A percentile compares a stretch with the other conserved stretches of the same genome.
These are phyloP conservation scores for Desmophyllum pertusum DNA, from an alignment of 92 coral and sea anemone genomes.

Conservation along the genomic window DNA sequence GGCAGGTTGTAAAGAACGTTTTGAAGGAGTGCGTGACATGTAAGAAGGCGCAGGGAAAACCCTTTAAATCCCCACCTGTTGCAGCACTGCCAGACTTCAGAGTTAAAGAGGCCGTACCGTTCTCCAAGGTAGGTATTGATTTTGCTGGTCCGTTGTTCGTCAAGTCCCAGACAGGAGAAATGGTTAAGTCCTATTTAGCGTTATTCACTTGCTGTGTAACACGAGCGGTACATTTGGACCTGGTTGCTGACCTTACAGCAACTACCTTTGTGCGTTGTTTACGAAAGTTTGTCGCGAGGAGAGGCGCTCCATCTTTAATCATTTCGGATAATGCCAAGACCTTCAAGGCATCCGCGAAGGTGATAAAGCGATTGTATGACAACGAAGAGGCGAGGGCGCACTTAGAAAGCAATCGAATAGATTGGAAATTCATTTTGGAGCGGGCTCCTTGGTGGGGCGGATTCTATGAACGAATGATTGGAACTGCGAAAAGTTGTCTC, in stretches of 20 bases:
- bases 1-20: constrained; percentile 53
- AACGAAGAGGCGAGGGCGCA: constrained; percentile 35
- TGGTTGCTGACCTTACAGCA: constrained; percentile 27
- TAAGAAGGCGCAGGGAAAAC: constrained; percentile 32
- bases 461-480: constrained; percentile 24
- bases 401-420: constrained; percentile 25
- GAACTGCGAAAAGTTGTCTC: constrained; percentile 19
- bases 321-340: constrained; percentile 30
- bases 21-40: constrained; percentile 53
- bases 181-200: constrained; percentile 1
- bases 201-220: constrained; percentile 45
- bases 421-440: constrained; percentile 38
- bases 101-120: too few relatives aligned
- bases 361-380: too few relatives aligned
- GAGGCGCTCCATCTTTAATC: constrained; percentile 34
- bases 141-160: too few relatives aligned
- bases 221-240: constrained; percentile 33
- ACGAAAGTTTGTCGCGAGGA: constrained; percentile 23
- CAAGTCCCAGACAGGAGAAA: constrained; percentile 15
- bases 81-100: too few relatives aligned
- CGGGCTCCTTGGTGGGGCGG: constrained; percentile 62
- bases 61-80: constrained; percentile 21
- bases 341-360: too few relatives aligned
- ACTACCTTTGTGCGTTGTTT: constrained; percentile 33
- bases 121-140: too few relatives aligned